These are phyloP conservation scores for Elaphurus davidianus DNA, from an alignment of 2,113 vertebrate genomes.

Conservation along the genomic window DNA sequence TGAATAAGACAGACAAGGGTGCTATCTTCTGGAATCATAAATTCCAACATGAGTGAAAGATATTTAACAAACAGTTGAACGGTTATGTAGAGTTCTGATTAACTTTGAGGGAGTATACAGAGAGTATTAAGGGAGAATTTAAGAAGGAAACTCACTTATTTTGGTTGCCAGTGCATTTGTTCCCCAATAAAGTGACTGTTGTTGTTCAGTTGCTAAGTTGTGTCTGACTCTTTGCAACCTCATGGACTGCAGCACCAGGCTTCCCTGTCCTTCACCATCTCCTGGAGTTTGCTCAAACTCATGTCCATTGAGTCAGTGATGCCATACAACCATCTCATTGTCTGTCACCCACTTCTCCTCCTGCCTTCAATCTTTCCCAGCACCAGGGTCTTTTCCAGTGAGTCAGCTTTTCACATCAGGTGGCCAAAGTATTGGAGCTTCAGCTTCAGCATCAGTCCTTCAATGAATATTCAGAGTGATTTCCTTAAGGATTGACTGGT, in stretches of 20 bases:
- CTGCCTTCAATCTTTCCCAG: neutral
- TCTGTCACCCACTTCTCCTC: neutral
- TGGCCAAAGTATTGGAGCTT: neutral
- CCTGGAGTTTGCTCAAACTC: neutral
- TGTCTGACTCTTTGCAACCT: neutral
- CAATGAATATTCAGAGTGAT: neutral
- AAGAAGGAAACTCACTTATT: neutral
- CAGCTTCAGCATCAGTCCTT: neutral
- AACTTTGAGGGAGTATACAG: neutral
- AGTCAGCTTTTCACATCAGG: neutral
- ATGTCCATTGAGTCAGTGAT: neutral
- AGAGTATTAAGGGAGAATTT: neutral
- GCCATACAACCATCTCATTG: neutral
- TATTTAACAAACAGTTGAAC: neutral
- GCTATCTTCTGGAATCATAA: neutral
- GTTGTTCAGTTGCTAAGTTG: neutral
- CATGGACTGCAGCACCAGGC: neutral
- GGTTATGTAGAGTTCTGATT: neutral
- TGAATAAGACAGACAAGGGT: neutral
- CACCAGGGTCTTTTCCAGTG: neutral
- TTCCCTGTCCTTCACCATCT: neutral
- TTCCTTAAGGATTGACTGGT: neutral
- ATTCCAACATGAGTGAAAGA: neutral
- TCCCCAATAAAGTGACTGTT: neutral
- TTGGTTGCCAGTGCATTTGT: neutral